Evolutionary conservation across 1,140 invertebrate species (phyloP), one percentile per base, ranked within the genome.

Genomic region (Drosophila rufa): DNA sequence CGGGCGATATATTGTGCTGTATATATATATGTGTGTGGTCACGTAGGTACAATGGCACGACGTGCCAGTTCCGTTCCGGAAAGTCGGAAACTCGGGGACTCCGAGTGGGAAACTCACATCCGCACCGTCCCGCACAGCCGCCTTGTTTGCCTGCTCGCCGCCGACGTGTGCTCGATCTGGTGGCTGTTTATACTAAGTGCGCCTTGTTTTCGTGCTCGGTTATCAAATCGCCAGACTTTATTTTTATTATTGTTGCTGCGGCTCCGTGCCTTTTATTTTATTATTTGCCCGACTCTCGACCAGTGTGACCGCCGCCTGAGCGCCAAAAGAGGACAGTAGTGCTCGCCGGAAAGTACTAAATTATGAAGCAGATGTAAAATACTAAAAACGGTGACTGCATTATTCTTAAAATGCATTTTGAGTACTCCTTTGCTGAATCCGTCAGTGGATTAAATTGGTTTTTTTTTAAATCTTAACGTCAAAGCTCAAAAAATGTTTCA

Each of bases 161-260:
- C 42, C 55, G 33, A 62, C 60, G 50, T 62, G 48, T 62, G n/a
- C 48, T 56, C 17, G 33, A 62, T 56, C 19, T 56, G 19, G 36
- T 64, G n/a, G 15, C 27, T 68, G 36, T 62, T 25, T 73, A 61
- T 73, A 73, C 51, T 73, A 60, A 22, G 68, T 74, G 48, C 64
- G 30, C 64, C 48, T 68, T 56, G 30, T 68, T 55, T 68, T 68
- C 15, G 62, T 46, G 33, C 67, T 73, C 40, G 70, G 55, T 53
- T 71, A 57, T 74, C 67, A 45, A 50, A 40, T 60, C 55, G 70
- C 46, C 46, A 66, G 40, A 15, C 58, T 47, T 76, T 66, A 42
- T 73, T 73, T 70, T 48, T 73, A 70, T 70, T 73, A 73, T 58
- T 73, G 62, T 69, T 69, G 38, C 59, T 45, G 42, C 25, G 5